phyloP scores from a whole-genome alignment of 2,888 invertebrate species.

The Amblyjoppa fuscipennis region DNA sequence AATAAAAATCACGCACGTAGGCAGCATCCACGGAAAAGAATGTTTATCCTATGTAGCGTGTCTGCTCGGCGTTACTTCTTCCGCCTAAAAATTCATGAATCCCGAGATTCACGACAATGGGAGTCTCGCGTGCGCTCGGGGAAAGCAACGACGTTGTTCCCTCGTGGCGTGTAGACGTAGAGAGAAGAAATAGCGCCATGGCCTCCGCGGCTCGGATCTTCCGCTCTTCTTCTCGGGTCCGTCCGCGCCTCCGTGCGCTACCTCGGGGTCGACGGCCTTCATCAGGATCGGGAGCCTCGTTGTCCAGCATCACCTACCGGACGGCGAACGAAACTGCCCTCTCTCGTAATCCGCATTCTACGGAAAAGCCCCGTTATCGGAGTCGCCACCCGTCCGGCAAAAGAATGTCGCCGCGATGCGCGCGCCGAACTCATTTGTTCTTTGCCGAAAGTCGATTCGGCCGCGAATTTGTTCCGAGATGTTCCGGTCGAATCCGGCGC shows the following conservation, averaged over 20 bases:
- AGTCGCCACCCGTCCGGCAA: conserved; percentile 58
- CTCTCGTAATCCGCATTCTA: conserved; percentile 79
- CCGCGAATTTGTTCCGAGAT: too few relatives aligned
- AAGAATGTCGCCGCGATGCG: conserved; percentile 61
- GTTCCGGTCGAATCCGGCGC: too few relatives aligned
- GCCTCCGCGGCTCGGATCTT: conserved; percentile 47
- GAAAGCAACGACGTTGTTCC: conserved; percentile 58
- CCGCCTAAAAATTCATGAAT: conserved; percentile 50
- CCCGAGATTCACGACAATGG: conserved; percentile 76
- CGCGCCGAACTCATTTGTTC: conserved; percentile 37
- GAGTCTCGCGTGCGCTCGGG: conserved; percentile 73
- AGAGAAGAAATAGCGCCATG: conserved; percentile 58
- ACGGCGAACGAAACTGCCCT: conserved; percentile 76
- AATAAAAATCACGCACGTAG: not conserved
- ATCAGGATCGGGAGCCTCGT: conserved; percentile 77
- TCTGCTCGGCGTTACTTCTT: conserved; percentile 16
- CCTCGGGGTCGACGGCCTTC: conserved; percentile 81
- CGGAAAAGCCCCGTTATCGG: conserved; percentile 77
- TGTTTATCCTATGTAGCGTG: conserved; percentile 17
- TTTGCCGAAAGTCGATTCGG: conserved; percentile 1
- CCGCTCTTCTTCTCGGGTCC: conserved; percentile 65
- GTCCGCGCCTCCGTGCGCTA: conserved; percentile 54
- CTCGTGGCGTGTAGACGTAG: conserved; percentile 65
- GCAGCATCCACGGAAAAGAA: conserved; percentile 4
- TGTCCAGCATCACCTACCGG: conserved; percentile 84